Evolutionary conservation across 2,113 vertebrate genomes (phyloP), one percentile per base, ranked within the genome.

Genomic region (Oryzias melastigma): DNA sequence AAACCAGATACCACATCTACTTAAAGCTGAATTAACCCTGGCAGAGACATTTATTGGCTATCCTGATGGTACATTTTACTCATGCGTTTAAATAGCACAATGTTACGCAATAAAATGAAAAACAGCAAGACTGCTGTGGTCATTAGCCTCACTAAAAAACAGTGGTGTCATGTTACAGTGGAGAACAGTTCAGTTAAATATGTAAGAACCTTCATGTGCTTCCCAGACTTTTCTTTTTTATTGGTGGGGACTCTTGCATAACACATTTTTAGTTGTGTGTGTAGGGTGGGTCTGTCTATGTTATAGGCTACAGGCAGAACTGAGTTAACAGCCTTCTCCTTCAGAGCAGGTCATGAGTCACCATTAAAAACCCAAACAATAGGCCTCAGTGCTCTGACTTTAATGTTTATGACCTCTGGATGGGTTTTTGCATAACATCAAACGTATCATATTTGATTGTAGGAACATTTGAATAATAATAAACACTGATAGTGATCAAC

Each of bases 171-270:
- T 65, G 1, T 35, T 35, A 35, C 35, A 35, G 10, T 35, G 10
- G 35, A 35, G 35, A 35, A 35, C 10, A 35, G 35, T 3, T 35
- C 29, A 35, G 29, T 35, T 35, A 2, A 35, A 12, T 3, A 35
- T 12, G 35, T 35, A 35, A 41, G 25, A 42, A 51, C 1, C 52
- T 55, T 59, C 20, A 14, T 1, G 50, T 58, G 48, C 70, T 27
- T 13, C 4, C n/a, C 50, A 68, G 45, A 62, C 16, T 3, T 70
- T 13, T 47, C 69, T 64, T 74, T 27, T 65, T 50, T 52, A 80
- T 10, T 35, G 68, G 71, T 62, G 61, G 71, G 58, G 67, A 46
- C 15, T 58, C 58, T 81, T 84, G 60, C 69, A 5, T 67, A 78
- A 78, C 3, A 1, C 43, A 22, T 8, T 0, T 58, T 47, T 62